phyloP scores from a whole-genome alignment of 1,140 invertebrate species.

The Euura saliciscinereae region DNA sequence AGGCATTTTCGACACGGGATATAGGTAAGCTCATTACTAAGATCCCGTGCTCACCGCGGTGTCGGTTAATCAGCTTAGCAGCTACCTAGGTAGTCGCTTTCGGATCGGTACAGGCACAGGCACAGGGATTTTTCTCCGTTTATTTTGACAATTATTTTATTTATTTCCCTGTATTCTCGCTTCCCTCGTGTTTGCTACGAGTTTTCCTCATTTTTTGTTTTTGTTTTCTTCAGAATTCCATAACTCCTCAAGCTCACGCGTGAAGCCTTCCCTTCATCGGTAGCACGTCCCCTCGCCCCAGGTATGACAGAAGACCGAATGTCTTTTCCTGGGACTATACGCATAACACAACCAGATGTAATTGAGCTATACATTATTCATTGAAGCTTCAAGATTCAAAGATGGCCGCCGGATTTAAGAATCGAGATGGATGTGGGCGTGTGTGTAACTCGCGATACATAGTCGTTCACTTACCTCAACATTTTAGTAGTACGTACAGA shows the following conservation, averaged over 20 bases:
- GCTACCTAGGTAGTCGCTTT: slow-evolving; percentile 21
- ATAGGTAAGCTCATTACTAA: slow-evolving; percentile 28
- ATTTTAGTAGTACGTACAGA: too few relatives aligned
- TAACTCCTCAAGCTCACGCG: not conserved
- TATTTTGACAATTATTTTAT: not conserved
- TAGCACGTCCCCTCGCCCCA: not conserved
- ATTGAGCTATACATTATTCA: slow-evolving; percentile 33
- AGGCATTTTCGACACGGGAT: not conserved
- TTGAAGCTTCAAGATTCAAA: slow-evolving; percentile 3
- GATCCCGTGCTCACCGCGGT: slow-evolving; percentile 20
- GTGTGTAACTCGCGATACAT: too few relatives aligned
- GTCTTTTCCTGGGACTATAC: not conserved
- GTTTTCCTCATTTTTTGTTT: not conserved
- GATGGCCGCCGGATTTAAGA: not conserved
- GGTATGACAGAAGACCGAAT: not conserved
- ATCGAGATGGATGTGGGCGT: not conserved
- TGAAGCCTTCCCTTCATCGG: not conserved
- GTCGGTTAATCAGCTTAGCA: slow-evolving; percentile 30
- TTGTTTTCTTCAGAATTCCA: not conserved
- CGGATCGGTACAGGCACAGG: not conserved
- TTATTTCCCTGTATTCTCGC: not conserved
- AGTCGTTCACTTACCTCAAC: too few relatives aligned
- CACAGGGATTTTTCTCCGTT: not conserved
- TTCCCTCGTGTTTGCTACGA: not conserved
- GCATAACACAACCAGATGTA: slow-evolving; percentile 13